Percentiles rank a stretch among this genome's conserved stretches.
Evolutionary conservation across 2,113 vertebrate genomes (phyloP).

Genomic region (Tretioscincus oriximinensis): DNA sequence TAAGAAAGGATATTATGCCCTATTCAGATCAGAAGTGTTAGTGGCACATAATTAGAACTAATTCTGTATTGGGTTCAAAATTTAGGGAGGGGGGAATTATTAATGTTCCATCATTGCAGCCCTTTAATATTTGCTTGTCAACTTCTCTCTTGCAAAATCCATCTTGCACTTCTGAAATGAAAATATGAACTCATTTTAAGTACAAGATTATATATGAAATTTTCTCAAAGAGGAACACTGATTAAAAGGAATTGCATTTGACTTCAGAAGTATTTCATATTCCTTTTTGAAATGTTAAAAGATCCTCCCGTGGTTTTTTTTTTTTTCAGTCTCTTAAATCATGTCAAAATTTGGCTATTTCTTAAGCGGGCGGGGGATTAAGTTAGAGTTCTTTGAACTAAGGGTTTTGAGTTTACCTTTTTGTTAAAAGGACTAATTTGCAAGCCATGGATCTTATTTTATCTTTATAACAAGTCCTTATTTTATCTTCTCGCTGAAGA

Average conservation of each 20-base stretch:
- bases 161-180: conserved; percentile 1
- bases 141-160: not conserved
- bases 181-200: conserved; percentile 11
- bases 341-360: conserved; percentile 32
- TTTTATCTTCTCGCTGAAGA: conserved; percentile 27
- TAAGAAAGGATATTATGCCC: not conserved
- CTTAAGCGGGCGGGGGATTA: not conserved
- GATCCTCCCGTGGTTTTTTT: conserved; percentile 58
- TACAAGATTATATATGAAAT: conserved; percentile 10
- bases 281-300: conserved; percentile 66
- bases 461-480: conserved; percentile 47
- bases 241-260: conserved; percentile 52
- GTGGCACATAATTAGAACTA: not conserved
- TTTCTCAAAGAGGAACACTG: conserved; percentile 37
- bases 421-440: conserved; percentile 51
- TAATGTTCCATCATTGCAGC: not conserved
- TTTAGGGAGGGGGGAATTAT: conserved; percentile 12
- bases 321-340: conserved; percentile 65
- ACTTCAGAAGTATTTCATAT: conserved; percentile 45
- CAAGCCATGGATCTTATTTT: conserved; percentile 49
- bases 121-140: not conserved
- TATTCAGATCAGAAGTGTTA: not conserved
- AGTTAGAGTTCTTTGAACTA: conserved; percentile 6
- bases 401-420: conserved; percentile 21
- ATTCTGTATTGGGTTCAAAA: not conserved